phyloP scores from a whole-genome alignment of 2,888 invertebrate species.

The Eurytoma californica region DNA sequence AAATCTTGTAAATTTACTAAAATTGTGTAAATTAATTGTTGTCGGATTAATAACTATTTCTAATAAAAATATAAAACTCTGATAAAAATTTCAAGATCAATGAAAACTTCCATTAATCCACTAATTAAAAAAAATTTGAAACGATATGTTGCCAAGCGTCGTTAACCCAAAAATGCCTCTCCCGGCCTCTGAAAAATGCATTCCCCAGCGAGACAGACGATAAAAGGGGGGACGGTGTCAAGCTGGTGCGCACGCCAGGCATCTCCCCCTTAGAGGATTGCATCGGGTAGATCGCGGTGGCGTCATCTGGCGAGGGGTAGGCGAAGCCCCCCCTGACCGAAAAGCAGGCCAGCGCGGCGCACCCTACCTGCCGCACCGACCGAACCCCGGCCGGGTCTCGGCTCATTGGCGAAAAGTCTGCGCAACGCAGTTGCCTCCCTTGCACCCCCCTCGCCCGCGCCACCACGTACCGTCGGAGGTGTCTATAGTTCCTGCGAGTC shows the following conservation, averaged over 20 bases:
- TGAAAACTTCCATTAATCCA: background rate
- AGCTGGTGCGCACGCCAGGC: background rate
- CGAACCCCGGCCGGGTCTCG: conserved; percentile 66
- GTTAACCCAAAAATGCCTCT: background rate
- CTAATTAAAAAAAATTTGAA: background rate
- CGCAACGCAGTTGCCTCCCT: conserved; percentile 31
- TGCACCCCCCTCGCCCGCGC: conserved; percentile 56
- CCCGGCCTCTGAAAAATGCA: conserved; percentile 20
- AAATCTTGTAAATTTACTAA: background rate
- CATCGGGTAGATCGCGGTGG: conserved; percentile 61
- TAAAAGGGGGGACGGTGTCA: background rate
- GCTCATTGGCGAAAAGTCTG: conserved; percentile 55
- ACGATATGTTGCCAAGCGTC: background rate
- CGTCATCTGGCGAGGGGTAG: conserved; percentile 72
- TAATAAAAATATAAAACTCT: background rate
- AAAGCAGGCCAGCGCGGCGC: conserved; percentile 43
- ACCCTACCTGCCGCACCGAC: conserved; percentile 72
- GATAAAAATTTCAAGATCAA: background rate
- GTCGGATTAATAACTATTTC: background rate
- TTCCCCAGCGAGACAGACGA: conserved; percentile 5
- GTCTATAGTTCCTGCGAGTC: conserved; percentile 69
- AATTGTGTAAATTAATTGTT: background rate
- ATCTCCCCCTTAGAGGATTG: background rate
- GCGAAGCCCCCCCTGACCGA: conserved; percentile 39
- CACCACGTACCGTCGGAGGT: conserved; percentile 71